Conservation (phyloP, 2,113 vertebrate species). For the Charadrius vociferus region DNA sequence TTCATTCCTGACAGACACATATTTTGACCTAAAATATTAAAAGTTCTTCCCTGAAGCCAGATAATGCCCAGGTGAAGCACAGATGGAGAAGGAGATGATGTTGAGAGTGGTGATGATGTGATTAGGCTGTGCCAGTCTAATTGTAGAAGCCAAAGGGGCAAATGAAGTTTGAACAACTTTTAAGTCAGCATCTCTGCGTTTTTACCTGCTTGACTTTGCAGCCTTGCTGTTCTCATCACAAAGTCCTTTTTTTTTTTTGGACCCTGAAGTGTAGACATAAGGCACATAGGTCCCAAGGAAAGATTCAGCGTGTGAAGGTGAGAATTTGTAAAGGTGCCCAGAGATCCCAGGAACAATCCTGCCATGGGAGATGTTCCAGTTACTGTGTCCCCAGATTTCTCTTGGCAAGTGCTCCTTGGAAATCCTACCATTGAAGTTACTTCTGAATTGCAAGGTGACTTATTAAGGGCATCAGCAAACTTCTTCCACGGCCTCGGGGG, state of each 20-base stretch:
- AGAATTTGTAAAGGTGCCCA: not conserved
- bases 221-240: not conserved
- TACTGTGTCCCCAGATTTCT: not conserved
- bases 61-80: not conserved
- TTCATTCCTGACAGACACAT: not conserved
- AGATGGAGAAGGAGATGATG: not conserved
- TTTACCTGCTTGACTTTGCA: not conserved
- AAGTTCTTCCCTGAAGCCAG: not conserved
- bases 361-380: not conserved
- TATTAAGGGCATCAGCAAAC: not conserved
- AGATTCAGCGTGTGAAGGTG: not conserved
- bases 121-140: not conserved
- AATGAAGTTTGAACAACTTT: not conserved
- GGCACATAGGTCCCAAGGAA: not conserved
- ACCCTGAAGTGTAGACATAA: not conserved
- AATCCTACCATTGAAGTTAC: not conserved
- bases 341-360: not conserved
- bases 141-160: not conserved
- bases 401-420: not conserved
- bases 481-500: not conserved
- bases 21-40: not conserved
- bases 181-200: not conserved
- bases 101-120: not conserved
- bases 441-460: conserved; percentile 20
- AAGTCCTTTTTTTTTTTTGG: not conserved